phyloP scores from a whole-genome alignment of 2,113 vertebrate genomes.

The Microcebus tavaratra region DNA sequence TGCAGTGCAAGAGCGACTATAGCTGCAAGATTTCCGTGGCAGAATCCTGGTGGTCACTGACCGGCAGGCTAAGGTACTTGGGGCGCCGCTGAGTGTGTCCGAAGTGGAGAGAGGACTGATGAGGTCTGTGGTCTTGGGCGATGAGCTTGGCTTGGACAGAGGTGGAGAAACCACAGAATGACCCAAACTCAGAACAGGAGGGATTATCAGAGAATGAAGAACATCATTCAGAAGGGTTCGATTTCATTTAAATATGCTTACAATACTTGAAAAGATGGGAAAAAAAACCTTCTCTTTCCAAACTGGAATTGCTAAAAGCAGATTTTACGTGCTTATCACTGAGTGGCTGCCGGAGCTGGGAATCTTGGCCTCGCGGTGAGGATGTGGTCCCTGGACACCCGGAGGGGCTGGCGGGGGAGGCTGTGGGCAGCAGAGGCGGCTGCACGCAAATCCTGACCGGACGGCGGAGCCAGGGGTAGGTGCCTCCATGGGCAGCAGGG shows the following conservation, averaged over 20 bases:
- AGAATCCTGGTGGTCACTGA: not conserved
- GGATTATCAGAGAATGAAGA: not conserved
- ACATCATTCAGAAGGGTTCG: not conserved
- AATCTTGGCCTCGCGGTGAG: not conserved
- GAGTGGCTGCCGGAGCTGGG: not conserved
- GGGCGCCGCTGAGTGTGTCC: not conserved
- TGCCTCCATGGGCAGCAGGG: not conserved
- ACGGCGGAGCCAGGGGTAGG: not conserved
- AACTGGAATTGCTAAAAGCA: not conserved
- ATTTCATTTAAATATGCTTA: not conserved
- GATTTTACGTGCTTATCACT: not conserved
- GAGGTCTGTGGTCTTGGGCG: not conserved
- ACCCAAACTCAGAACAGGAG: not conserved
- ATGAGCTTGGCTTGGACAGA: not conserved
- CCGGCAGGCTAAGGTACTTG: not conserved
- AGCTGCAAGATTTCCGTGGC: not conserved
- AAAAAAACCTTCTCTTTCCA: not conserved
- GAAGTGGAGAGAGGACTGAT: not conserved
- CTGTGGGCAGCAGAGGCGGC: not conserved
- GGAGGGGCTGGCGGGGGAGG: not conserved
- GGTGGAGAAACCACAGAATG: not conserved
- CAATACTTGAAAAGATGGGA: not conserved
- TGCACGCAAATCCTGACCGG: not conserved
- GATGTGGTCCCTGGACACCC: not conserved
- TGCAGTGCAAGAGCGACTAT: not conserved